Evolutionary conservation across 2,113 vertebrate species (phyloP).

Genomic region (Psilopogon haemacephalus): DNA sequence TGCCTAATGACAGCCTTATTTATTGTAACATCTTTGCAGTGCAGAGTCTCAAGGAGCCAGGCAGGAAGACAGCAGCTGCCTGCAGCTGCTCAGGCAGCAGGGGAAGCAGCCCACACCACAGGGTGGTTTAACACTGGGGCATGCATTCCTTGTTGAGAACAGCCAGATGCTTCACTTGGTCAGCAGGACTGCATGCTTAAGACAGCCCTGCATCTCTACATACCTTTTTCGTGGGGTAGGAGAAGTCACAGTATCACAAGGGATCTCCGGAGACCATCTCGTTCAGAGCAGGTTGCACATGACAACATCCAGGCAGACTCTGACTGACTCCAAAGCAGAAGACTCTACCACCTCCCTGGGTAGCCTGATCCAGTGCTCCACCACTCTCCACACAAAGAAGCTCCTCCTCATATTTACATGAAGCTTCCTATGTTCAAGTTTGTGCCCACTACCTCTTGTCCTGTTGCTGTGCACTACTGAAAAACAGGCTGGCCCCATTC

Average conservation of each 20-base stretch:
- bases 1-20: conserved; percentile 70
- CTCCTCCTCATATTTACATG: too few species aligned
- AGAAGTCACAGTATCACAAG: not conserved
- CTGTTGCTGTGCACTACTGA: too few species aligned
- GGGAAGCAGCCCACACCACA: not conserved
- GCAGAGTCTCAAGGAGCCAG: not conserved
- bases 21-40: conserved; percentile 43
- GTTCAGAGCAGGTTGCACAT: too few species aligned
- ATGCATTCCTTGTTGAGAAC: not conserved
- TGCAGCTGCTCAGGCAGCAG: conserved; percentile 23
- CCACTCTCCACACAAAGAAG: too few species aligned
- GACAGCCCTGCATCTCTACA: not conserved
- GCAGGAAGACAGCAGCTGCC: not conserved
- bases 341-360: too few species aligned
- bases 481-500: too few species aligned
- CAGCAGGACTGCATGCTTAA: not conserved
- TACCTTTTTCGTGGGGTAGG: rapidly evolving
- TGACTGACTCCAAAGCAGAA: too few species aligned
- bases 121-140: not conserved
- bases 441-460: too few species aligned
- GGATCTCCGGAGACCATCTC: too few species aligned
- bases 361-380: too few species aligned
- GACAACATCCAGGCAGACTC: too few species aligned
- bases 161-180: not conserved
- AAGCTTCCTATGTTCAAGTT: too few species aligned